Evolutionary conservation across 2,113 vertebrate species (phyloP), one percentile per base, ranked within the genome.

Genomic region (Esox niger): DNA sequence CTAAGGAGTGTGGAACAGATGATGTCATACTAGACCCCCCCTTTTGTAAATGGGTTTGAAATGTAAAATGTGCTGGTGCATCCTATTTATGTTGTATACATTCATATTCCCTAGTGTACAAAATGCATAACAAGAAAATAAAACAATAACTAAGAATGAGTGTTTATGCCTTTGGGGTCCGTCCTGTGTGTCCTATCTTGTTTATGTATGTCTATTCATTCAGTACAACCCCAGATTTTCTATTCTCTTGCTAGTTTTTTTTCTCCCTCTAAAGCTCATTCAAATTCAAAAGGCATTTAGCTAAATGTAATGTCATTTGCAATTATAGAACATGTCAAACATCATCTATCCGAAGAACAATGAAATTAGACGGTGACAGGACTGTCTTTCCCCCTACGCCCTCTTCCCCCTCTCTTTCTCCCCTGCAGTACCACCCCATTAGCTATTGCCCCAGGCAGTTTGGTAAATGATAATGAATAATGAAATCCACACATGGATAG

Each of bases 241-340:
- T 10, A 29, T 57, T 57, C 25, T 57, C 55, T 43, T 15, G 13
- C 38, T 43, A 10, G 1, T 43, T 43, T 43, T 43, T 17, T 43
- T 15, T 43, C 38, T 43, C 38, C 15, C 38, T 43, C 38, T 1
- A 17, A 57, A 29, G 11, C 55, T 57, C 25, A 57, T 29, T 57
- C 5, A 27, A 27, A 57, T 57, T 29, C 55, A 57, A 57, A 57
- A 27, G 4, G 25, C 6, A 6, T 29, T 57, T 27, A 5, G 5
- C 25, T 27, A 29, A 57, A 9, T 57, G 23, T 13, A 57, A 29
- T 29, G 55, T 57, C 55, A 57, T 29, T 29, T 29, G 23, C 55
- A 57, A 57, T 57, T 57, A 29, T 57, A 57, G 25, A 21, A 57
- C 25, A 57, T 57, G 55, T 57, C 55, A 57, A 57, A 57, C 55